Conservation (phyloP, 2,797 vertebrate genomes). For the Gymnothorax javanicus region DNA sequence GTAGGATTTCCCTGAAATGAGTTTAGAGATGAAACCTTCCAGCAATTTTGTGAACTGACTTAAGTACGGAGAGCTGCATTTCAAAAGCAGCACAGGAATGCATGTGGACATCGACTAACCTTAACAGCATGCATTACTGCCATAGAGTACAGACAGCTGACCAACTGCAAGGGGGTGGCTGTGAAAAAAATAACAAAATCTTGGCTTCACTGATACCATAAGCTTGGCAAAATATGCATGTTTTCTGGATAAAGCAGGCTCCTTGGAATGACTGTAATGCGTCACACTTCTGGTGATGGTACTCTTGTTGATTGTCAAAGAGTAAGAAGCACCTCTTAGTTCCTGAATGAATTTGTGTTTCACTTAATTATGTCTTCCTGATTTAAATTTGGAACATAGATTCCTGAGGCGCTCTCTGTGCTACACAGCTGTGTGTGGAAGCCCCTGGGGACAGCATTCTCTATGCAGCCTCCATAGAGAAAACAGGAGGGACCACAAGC, state of each 20-base stretch:
- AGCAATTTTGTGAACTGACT: background rate
- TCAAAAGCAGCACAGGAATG: background rate
- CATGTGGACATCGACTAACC: background rate
- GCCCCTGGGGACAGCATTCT: background rate
- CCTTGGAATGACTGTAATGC: constrained; percentile 2
- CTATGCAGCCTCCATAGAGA: background rate
- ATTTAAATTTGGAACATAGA: constrained; percentile 7
- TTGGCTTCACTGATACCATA: no score
- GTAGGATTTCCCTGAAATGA: background rate
- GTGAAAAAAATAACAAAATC: no score
- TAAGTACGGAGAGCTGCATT: background rate
- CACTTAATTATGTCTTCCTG: constrained; percentile 15
- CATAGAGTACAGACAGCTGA: background rate
- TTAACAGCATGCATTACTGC: constrained; percentile 4
- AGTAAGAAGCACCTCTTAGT: constrained; percentile 22
- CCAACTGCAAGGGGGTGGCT: background rate
- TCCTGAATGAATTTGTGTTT: constrained; percentile 27
- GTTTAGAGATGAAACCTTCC: background rate
- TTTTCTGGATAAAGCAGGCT: constrained; percentile 17
- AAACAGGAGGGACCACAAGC: background rate
- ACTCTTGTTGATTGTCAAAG: background rate
- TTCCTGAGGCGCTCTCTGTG: background rate
- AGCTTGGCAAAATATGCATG: constrained; percentile 30
- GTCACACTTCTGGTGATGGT: background rate
- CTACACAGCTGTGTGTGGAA: constrained; percentile 17